These are phyloP conservation scores for Charina bottae DNA, from an alignment of 2,113 vertebrate species.

Conservation along the genomic window DNA sequence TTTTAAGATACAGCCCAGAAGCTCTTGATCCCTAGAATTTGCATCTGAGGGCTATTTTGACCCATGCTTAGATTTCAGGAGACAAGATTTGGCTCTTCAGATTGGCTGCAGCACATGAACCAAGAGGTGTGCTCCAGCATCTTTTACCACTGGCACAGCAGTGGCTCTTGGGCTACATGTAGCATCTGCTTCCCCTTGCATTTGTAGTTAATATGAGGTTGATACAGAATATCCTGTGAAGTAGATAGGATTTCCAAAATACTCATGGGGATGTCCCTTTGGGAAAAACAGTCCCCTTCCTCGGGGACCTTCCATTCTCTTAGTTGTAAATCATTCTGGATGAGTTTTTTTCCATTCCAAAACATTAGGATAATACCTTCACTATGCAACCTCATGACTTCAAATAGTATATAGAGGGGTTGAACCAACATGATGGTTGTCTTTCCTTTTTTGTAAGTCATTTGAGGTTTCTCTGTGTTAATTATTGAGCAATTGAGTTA, in stretches of 20 bases:
- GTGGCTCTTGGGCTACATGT: neutral
- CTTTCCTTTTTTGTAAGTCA: neutral
- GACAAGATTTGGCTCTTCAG: neutral
- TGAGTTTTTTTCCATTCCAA: neutral
- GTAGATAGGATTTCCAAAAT: neutral
- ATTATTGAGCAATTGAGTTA: constrained; percentile 52
- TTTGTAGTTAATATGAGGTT: too few relatives aligned
- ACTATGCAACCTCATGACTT: neutral
- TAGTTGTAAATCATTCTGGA: neutral
- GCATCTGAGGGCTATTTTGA: neutral
- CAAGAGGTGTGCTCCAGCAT: neutral
- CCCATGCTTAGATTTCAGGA: neutral
- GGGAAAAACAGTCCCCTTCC: neutral
- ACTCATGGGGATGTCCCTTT: neutral
- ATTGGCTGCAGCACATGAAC: neutral
- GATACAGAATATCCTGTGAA: neutral
- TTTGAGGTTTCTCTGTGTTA: neutral
- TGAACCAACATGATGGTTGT: neutral
- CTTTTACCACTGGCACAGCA: neutral
- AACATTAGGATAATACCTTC: neutral
- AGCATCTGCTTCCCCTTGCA: neutral
- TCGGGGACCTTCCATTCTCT: neutral
- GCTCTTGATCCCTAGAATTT: neutral
- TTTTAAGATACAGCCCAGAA: neutral
- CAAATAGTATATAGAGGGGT: neutral